Percentiles rank a stretch among this genome's conserved stretches.
Evolutionary conservation across 30 jellyfish, hydroid and myxozoan species (phyloP).

Genomic region (Hydractinia echinata): DNA sequence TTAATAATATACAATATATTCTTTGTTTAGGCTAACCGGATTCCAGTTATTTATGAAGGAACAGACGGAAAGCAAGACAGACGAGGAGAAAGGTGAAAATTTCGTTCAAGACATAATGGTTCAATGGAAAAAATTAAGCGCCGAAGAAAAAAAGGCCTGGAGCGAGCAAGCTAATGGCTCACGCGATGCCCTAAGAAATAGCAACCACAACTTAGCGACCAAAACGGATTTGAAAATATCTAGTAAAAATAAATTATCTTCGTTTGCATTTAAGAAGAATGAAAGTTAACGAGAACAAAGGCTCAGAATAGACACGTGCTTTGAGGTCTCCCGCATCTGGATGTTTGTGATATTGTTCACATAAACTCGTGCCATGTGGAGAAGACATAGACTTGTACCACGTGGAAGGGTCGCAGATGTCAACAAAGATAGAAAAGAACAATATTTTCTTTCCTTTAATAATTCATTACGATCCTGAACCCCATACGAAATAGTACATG

Average conservation of each 20-base stretch:
- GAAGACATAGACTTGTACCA: too few species aligned
- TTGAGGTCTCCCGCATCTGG: too few species aligned
- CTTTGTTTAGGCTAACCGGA: conserved; percentile 58
- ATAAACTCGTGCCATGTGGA: too few species aligned
- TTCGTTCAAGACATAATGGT: conserved; percentile 20
- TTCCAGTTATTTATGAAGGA: conserved; percentile 59
- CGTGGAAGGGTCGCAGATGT: too few species aligned
- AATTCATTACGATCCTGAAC: too few species aligned
- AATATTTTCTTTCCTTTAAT: too few species aligned
- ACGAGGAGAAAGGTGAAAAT: conserved; percentile 34
- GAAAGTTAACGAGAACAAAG: background rate
- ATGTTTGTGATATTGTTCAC: too few species aligned
- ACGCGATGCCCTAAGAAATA: background rate
- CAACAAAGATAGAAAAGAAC: too few species aligned
- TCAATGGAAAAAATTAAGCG: conserved; percentile 51
- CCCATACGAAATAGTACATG: too few species aligned
- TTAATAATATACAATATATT: too few species aligned
- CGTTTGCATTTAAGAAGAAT: conserved; percentile 5
- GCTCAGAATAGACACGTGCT: too few species aligned
- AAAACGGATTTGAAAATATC: background rate
- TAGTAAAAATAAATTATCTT: conserved; percentile 4
- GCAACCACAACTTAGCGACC: background rate
- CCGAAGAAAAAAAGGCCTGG: conserved; percentile 79
- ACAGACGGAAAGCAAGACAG: conserved; percentile 17
- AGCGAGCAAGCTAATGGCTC: conserved; percentile 49